Evolutionary conservation across 2,113 vertebrate genomes (phyloP), one percentile per base, ranked within the genome.

Genomic region (Polyodon spathula): DNA sequence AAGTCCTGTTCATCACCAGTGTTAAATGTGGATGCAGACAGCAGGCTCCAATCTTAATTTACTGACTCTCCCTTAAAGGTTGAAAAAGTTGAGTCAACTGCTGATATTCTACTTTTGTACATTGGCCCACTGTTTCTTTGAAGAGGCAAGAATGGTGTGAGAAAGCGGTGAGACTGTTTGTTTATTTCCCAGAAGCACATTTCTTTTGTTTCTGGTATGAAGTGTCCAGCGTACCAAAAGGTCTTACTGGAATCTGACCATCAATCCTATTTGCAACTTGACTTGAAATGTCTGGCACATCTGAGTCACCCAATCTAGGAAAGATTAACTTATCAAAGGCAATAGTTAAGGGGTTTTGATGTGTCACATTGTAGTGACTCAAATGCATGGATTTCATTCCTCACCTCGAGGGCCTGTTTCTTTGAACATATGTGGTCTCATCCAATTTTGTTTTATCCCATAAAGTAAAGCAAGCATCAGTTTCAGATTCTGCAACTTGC

Each of bases 1-100:
- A 98, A 97, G 37, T 90, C 88, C 10, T 84, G 85, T 69, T 97
- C 93, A 38, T 95, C 93, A 40, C 44, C 84, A 17, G 92, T 94
- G 40, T 92, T 87, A 62, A 95, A 94, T 0, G 89, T 93, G 8
- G 91, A 92, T 39, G 85, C 78, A 4, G 93, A 92, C 43, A 78
- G 85, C 40, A 58, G 2, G 14, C 88, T 94, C 81, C 90, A 90
- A 39, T 92, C 81, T 2, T 91, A 90, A 8, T 63, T 79, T 44
- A 78, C 51, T 0, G 89, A 87, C 1, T 73, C 73, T 5, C 72
- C 68, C 39, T 92, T 89, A 2, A 75, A 83, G 43, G 71, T 80
- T 38, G 81, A 69, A 58, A 71, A 70, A 4, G 76, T 81, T 8
- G 70, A 73, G 40, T 81, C 74, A 1, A 69, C 38, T 4, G 9